phyloP scores from a whole-genome alignment of 2,113 vertebrate species.

The Tyrannus savana region DNA sequence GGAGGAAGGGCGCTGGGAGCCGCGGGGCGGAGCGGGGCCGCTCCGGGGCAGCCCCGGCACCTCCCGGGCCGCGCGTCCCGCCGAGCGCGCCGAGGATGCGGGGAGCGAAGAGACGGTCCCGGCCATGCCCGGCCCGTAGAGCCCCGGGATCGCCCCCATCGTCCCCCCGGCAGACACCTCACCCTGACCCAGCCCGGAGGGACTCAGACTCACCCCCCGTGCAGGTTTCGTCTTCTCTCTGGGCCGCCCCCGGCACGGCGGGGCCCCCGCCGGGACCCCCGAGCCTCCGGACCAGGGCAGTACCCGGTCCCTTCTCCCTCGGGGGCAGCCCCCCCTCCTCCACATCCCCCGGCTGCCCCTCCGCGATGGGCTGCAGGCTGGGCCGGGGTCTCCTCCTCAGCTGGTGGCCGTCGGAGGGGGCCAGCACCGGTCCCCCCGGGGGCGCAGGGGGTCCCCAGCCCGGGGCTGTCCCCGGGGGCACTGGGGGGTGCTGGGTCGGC shows the following conservation, averaged over 20 bases:
- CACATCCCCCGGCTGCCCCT: conserved; percentile 67
- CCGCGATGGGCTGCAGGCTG: conserved; percentile 77
- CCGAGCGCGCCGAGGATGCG: not conserved
- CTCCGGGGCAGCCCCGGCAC: not conserved
- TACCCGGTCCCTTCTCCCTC: not conserved
- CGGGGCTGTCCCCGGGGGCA: fast-evolving
- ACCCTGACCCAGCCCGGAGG: not conserved
- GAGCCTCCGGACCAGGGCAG: not conserved
- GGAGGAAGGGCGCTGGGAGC: not conserved
- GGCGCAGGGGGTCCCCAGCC: conserved; percentile 48
- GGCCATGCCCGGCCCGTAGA: not conserved
- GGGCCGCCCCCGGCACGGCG: not conserved
- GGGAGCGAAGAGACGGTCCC: no score
- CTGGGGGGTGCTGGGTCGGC: not conserved
- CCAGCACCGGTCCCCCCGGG: not conserved
- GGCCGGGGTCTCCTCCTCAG: conserved; percentile 76
- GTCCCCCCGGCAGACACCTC: no score
- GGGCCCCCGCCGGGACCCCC: not conserved
- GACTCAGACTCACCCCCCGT: not conserved
- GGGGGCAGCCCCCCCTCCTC: conserved; percentile 68
- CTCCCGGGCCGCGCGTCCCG: not conserved
- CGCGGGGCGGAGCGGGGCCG: not conserved
- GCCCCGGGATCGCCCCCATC: not conserved
- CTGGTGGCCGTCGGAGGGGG: conserved; percentile 75
- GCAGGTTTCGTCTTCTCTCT: not conserved